Evolutionary conservation across 2,113 vertebrate genomes (phyloP).

Genomic region (Brachirus orientalis): DNA sequence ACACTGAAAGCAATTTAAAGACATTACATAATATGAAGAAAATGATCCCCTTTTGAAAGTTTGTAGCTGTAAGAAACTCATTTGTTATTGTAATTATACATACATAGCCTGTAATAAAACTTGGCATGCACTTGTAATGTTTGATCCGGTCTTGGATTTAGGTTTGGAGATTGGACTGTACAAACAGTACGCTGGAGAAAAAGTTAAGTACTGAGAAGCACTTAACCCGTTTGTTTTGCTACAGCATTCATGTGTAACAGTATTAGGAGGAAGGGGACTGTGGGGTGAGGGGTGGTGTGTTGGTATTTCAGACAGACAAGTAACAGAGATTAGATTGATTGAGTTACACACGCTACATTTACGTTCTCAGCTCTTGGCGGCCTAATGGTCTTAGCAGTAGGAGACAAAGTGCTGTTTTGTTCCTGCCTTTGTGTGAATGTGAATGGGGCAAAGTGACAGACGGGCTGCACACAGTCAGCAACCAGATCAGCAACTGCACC

Average conservation of each 20-base stretch:
- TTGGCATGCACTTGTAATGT: background rate
- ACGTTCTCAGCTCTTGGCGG: slow-evolving; percentile 49
- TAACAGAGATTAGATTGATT: slow-evolving; percentile 76
- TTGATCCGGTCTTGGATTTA: slow-evolving; percentile 1
- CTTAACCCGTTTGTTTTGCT: slow-evolving; percentile 68
- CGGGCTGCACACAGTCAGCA: slow-evolving; percentile 12
- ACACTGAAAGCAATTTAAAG: too few species aligned
- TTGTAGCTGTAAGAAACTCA: too few species aligned
- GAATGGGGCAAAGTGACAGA: slow-evolving; percentile 54
- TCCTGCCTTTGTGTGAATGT: slow-evolving; percentile 61
- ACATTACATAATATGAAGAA: too few species aligned
- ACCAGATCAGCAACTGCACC: background rate
- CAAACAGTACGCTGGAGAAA: slow-evolving; percentile 35
- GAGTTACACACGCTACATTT: slow-evolving; percentile 79
- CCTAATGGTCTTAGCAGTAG: slow-evolving; percentile 72
- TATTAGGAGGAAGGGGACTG: slow-evolving; percentile 6
- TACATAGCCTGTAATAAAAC: background rate
- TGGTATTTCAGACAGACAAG: slow-evolving; percentile 58
- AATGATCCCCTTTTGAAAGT: too few species aligned
- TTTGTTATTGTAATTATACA: background rate
- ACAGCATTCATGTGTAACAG: slow-evolving; percentile 65
- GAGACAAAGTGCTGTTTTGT: slow-evolving; percentile 77
- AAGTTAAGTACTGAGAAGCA: slow-evolving; percentile 55
- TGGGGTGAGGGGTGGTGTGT: slow-evolving; percentile 6
- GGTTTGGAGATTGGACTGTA: slow-evolving; percentile 23